Evolutionary conservation across 2,888 invertebrate genomes (phyloP).

Genomic region (Drosophila neotestacea): DNA sequence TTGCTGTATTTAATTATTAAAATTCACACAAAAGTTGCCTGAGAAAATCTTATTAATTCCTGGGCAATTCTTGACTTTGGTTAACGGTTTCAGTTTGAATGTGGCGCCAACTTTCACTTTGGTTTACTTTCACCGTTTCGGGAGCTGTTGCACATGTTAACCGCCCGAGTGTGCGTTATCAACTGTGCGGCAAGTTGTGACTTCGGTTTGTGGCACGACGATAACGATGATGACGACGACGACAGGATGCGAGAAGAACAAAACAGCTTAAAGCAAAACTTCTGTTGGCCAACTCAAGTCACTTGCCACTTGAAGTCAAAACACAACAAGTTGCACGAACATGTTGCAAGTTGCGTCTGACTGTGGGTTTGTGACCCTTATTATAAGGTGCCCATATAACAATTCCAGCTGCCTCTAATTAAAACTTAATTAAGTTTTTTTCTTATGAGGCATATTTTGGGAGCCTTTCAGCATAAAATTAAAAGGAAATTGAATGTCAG

Average conservation of each 20-base stretch:
- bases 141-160: constrained; percentile 44
- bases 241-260: constrained; percentile 28
- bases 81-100: constrained; percentile 11
- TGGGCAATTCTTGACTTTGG: not conserved
- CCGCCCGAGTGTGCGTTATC: constrained; percentile 70
- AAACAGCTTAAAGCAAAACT: constrained; percentile 18
- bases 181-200: constrained; percentile 59
- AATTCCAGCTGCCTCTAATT: constrained; percentile 1
- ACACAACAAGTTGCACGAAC: constrained; percentile 74
- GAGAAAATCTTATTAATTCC: constrained; percentile 27
- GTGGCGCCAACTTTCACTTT: constrained; percentile 18
- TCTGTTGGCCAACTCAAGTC: constrained; percentile 36
- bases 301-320: constrained; percentile 51
- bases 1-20: constrained; percentile 17
- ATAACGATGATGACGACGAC: constrained; percentile 27
- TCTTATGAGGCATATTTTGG: not conserved
- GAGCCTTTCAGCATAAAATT: not conserved
- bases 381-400: constrained; percentile 1
- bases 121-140: not conserved
- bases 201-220: constrained; percentile 42
- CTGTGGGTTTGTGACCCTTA: not conserved
- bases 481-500: constrained; percentile 4
- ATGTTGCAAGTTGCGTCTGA: constrained; percentile 48
- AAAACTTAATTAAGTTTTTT: constrained; percentile 20
- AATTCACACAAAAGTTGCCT: constrained; percentile 2